Base-by-base conservation (phyloP, 2,113 vertebrate genomes). In the Baryphthengus martii region DNA sequence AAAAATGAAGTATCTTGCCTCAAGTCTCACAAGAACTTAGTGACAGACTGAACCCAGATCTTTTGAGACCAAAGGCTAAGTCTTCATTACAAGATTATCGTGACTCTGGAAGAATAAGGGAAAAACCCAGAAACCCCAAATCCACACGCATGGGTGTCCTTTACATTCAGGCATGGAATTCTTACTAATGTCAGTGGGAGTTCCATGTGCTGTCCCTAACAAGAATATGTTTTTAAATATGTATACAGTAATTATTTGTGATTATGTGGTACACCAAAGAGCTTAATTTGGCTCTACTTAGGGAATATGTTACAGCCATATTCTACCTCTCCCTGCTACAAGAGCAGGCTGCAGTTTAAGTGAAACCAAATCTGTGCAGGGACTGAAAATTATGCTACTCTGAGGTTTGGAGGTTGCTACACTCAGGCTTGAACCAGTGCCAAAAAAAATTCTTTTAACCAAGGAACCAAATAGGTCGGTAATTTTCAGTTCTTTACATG, bases 201-300 rank as follows among this genome's bases (percentile, higher is more conserved):
- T 92, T 94, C 83, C 73, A n/a, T 97, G 73, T 85, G 85, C 83
- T 79, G 88, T 93, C 84, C 49, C 65, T 86, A 94, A 80, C 0
- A 0, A 86, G 83, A 95, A 61, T 86, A 56, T 90, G 56, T 85
- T 96, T 97, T 94, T 84, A 96, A 94, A 76, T 93, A 90, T 40
- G 68, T 81, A 76, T 85, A 68, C 73, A 95, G 28, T 96, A 93
- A 97, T 95, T 96, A 87, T 74, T 95, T 89, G 40, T 93, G 88
- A 96, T 96, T 96, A 90, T 96, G 95, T 95, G 95, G 95, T 95
- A 68, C 73, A 87, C 93, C 93, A 85, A 92, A 89, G 88, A 84
- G 86, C 76, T 95, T 93, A 90, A 96, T 96, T 97, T 96, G 76
- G 84, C 76, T 94, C 44, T 90, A 72, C 88, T 94, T 93, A 85